A percentile compares a stretch with the other conserved stretches of the same genome.
Conservation (phyloP, 2,888 invertebrate genomes). For the Morpho deidamia region DNA sequence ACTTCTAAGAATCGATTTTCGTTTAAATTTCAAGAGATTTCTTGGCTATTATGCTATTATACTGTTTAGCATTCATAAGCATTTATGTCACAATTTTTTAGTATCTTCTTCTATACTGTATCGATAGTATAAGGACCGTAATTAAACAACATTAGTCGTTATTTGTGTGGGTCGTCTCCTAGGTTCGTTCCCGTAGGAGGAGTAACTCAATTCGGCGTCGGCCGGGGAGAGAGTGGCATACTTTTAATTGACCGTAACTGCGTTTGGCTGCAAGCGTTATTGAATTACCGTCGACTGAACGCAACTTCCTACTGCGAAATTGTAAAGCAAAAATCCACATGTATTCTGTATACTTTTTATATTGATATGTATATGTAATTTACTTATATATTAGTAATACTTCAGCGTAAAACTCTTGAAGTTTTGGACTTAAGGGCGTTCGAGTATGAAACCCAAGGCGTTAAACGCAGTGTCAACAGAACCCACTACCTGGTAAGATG, state of each 20-base stretch:
- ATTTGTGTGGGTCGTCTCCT: constrained; percentile 55
- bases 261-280: constrained; percentile 73
- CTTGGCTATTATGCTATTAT: not conserved
- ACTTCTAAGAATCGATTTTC: not conserved
- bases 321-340: constrained; percentile 32
- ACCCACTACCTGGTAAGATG: too few relatives aligned
- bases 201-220: constrained; percentile 60
- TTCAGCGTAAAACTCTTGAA: too few relatives aligned
- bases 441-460: too few relatives aligned
- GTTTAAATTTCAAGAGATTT: not conserved
- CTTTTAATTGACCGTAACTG: constrained; percentile 77
- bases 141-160: constrained; percentile 47
- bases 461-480: too few relatives aligned
- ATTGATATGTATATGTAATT: too few relatives aligned
- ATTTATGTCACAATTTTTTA: not conserved
- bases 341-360: not conserved
- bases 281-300: constrained; percentile 56
- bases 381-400: too few relatives aligned
- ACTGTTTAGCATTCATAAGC: too few relatives aligned
- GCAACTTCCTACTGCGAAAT: constrained; percentile 47
- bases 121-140: constrained; percentile 1
- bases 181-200: constrained; percentile 45
- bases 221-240: constrained; percentile 66
- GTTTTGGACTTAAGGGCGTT: too few relatives aligned
- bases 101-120: not conserved